These are phyloP conservation scores for Bubalus kerabau DNA, from an alignment of 2,113 vertebrate genomes.

Conservation along the genomic window DNA sequence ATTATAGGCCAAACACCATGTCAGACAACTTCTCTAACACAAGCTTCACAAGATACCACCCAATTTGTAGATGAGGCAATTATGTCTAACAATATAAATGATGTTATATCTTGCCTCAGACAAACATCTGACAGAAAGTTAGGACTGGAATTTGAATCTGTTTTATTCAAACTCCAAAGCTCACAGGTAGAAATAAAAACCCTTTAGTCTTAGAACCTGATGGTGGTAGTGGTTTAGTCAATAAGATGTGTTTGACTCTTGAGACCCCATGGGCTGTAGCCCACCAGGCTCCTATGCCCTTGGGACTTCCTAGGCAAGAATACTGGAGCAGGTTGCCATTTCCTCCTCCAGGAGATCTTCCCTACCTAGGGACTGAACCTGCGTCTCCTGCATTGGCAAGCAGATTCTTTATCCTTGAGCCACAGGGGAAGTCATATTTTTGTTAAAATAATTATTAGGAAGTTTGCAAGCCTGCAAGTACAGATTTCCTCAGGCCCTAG, in stretches of 20 bases:
- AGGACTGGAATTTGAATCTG: not conserved
- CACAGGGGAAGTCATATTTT: not conserved
- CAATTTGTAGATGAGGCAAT: not conserved
- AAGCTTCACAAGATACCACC: not conserved
- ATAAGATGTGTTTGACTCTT: not conserved
- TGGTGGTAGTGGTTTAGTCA: not conserved
- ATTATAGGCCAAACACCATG: not conserved
- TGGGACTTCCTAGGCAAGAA: not conserved
- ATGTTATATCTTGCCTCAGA: not conserved
- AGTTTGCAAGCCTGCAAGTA: not conserved
- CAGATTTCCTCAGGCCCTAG: not conserved
- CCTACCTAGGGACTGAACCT: not conserved
- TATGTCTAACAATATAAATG: not conserved
- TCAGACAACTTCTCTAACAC: not conserved
- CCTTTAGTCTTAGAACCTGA: not conserved
- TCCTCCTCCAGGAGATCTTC: not conserved
- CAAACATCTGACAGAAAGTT: not conserved
- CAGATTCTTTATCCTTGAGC: not conserved
- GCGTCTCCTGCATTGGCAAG: not conserved
- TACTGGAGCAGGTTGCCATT: not conserved
- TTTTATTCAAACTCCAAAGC: conserved; percentile 3
- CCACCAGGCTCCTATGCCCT: not conserved
- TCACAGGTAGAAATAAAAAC: not conserved
- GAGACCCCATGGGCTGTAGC: not conserved
- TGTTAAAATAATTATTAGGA: not conserved